Evolutionary conservation across 2,888 invertebrate genomes (phyloP), one percentile per base, ranked within the genome.

Genomic region (Myopa testacea): DNA sequence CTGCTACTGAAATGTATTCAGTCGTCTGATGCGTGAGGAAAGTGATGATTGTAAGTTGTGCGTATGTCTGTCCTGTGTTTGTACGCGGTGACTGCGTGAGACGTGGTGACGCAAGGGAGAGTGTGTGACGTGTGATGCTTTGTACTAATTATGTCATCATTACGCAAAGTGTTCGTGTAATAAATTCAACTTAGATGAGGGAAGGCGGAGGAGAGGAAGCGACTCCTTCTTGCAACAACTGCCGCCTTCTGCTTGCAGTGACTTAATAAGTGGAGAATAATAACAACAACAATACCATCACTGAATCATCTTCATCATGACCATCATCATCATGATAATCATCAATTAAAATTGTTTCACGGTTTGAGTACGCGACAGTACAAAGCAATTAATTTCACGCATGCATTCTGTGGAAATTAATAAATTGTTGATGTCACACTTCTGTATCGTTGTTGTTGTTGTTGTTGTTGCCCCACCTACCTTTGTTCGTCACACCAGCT

Each of bases 91-190:
- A 34, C n/a, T 8, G 67, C 55, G 68, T 14, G 50, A 19, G 63
- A 34, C n/a, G 38, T 19, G 45, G 38, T 19, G 45, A 63, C n/a
- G 37, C 12, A 37, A 76, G 45, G 52, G 69, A 69, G 80, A 45
- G 45, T 3, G 55, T 4, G 55, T 55, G 55, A 55, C 79, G 12
- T 75, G 78, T 65, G 77, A 80, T 81, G 82, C 83, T 83, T 84
- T 83, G 83, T 84, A 83, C 85, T 86, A 86, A 86, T 86, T 86
- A 86, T 85, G 86, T 81, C 84, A 84, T 85, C 85, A 85, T 85
- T 85, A 85, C 52, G 74, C 65, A 79, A 77, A 79, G 79, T 79
- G 79, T 77, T 75, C 77, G 63, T 69, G 77, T 77, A 79, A 79
- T 79, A 77, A 79, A 79, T 79, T 79, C 75, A 79, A 75, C 77